Base-by-base conservation (phyloP, 2,888 invertebrate genomes). In the Tetheella fluctuosa region DNA sequence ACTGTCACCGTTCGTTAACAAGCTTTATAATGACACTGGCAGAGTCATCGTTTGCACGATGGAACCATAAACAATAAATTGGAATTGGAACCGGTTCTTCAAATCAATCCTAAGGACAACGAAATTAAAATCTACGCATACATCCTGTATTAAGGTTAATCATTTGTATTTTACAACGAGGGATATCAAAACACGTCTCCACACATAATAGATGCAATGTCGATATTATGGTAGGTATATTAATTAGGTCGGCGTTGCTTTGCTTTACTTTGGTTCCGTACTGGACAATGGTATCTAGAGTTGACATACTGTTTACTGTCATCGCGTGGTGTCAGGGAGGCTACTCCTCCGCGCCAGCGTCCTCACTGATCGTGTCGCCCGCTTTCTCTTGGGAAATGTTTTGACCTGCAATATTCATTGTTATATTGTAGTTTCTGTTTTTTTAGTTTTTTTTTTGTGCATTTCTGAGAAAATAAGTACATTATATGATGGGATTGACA, bases 321-420 rank as follows among this genome's bases (percentile, higher is more conserved):
- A 80, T 79, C 84, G 82, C 82, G 80, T 77, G 81, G 80, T 76
- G 73, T 76, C 79, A 71, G 76, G 81, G 84, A 80, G 73, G 70
- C 84, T 86, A 88, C 72, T 91, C 91, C 80, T 90, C 92, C 66
- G 83, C 88, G 84, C 87, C 87, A 79, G 87, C 85, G 81, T 92
- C 93, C 84, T 93, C 93, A 84, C 84, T 86, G 85, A 93, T 92
- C 79, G 89, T 92, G 80, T 91, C 91, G 87, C 91, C 88, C 90
- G 91, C 90, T 89, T 81, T 89, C 83, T 93, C 93, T 89, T 91
- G 91, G 89, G 91, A 92, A 91, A 91, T 93, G 92, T 92, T 93
- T 93, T 93, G 92, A 93, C 93, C 93, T 93, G 81, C 2, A 69
- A 63, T 17, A 61, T 39, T 39, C 23, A 25, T 54, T 28, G 25